Evolutionary conservation across 2,888 invertebrate species (phyloP).

Genomic region (Caenorhabditis wallacei): DNA sequence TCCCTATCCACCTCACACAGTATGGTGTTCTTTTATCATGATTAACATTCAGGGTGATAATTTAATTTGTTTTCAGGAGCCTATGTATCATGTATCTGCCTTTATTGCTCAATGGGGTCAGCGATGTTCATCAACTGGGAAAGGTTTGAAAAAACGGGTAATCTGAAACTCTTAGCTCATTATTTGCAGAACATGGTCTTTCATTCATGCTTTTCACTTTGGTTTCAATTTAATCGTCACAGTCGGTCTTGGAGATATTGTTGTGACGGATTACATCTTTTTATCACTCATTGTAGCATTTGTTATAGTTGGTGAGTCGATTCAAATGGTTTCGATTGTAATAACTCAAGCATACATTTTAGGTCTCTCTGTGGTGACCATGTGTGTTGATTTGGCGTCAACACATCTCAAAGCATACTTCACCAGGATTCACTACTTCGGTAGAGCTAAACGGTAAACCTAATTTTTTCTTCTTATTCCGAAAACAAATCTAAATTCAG

Average conservation of each 20-base stretch:
- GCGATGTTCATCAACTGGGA: slow-evolving; percentile 83
- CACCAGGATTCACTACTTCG: slow-evolving; percentile 83
- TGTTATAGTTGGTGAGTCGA: slow-evolving; percentile 82
- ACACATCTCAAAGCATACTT: slow-evolving; percentile 83
- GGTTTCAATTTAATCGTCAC: slow-evolving; percentile 83
- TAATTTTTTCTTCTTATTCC: too few species aligned
- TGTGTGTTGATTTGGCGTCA: slow-evolving; percentile 83
- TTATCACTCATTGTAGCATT: slow-evolving; percentile 83
- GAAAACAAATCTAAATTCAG: slow-evolving; percentile 61
- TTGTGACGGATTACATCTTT: slow-evolving; percentile 82
- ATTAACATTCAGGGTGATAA: neutral
- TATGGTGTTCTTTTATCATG: slow-evolving; percentile 48
- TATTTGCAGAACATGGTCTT: slow-evolving; percentile 79
- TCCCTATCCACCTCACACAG: slow-evolving; percentile 54
- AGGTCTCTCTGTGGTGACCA: slow-evolving; percentile 83
- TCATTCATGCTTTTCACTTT: slow-evolving; percentile 83
- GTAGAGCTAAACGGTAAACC: slow-evolving; percentile 81
- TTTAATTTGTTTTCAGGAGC: slow-evolving; percentile 75
- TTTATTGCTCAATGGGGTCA: slow-evolving; percentile 83
- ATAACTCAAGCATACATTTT: too few species aligned
- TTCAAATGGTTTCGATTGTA: too few species aligned
- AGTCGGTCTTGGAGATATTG: slow-evolving; percentile 83
- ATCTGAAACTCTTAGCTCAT: neutral
- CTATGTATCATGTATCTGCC: slow-evolving; percentile 83
- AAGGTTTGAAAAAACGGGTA: slow-evolving; percentile 54